Percentiles rank a stretch among this genome's conserved stretches.
Conservation (phyloP, 2,797 vertebrate genomes). For the Gobionotothen gibberifrons region DNA sequence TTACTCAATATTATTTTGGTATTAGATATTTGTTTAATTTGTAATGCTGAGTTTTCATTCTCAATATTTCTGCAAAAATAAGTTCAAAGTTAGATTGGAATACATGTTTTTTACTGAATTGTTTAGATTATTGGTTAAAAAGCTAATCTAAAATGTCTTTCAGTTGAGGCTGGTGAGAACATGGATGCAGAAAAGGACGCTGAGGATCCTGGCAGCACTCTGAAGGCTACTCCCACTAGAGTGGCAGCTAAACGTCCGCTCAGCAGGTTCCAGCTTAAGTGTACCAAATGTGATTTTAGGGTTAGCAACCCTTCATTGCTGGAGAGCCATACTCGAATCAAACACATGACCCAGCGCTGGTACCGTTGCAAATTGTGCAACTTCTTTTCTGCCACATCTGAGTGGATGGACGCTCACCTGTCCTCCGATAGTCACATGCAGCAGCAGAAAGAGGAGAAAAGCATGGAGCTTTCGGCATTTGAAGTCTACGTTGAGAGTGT, state of each 20-base stretch:
- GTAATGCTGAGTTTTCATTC: not conserved
- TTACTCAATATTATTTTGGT: not conserved
- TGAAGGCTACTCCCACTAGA: conserved; percentile 47
- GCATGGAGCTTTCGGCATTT: conserved; percentile 82
- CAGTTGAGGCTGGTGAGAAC: conserved; percentile 60
- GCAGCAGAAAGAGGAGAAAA: conserved; percentile 86
- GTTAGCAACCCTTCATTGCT: conserved; percentile 89
- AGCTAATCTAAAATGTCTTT: conserved; percentile 63
- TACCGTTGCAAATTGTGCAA: conserved; percentile 92
- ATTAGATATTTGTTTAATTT: not conserved
- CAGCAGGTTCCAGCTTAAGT: conserved; percentile 89
- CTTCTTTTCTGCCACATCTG: conserved; percentile 89
- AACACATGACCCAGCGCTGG: conserved; percentile 89
- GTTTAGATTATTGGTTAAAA: not conserved
- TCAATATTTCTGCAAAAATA: not conserved
- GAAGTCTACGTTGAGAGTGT: conserved; percentile 89
- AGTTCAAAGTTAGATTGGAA: not conserved
- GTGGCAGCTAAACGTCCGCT: conserved; percentile 77
- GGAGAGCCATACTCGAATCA: conserved; percentile 89
- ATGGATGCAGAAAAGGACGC: conserved; percentile 67
- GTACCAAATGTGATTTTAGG: conserved; percentile 91
- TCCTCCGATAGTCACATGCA: conserved; percentile 90
- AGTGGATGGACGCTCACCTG: conserved; percentile 93
- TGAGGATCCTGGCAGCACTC: conserved; percentile 40
- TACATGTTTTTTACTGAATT: not conserved